phyloP scores from a whole-genome alignment of 1,140 invertebrate species.

The Argopecten irradians region DNA sequence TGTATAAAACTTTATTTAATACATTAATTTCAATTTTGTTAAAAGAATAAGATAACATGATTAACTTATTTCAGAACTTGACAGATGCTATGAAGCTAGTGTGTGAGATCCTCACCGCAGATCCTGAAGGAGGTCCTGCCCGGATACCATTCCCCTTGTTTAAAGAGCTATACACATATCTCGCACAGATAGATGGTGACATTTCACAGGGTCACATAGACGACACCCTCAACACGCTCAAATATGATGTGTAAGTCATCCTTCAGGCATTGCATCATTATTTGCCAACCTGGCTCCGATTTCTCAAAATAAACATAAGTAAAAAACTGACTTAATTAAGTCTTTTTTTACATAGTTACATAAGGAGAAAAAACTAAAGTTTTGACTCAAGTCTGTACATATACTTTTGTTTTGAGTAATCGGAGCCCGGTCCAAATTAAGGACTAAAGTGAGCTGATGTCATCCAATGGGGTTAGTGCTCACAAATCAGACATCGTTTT shows the following conservation, averaged over 20 bases:
- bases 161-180: conserved; percentile 83
- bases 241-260: conserved; percentile 75
- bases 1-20: too few species aligned
- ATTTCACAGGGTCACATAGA: conserved; percentile 75
- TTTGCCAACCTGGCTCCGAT: not conserved
- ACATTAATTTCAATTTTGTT: not conserved
- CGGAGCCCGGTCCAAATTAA: too few species aligned
- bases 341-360: not conserved
- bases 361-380: too few species aligned
- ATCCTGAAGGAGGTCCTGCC: conserved; percentile 88
- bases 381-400: too few species aligned
- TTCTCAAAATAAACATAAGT: too few species aligned
- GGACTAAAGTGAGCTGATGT: too few species aligned
- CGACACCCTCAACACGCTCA: conserved; percentile 71
- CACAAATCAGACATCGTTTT: too few species aligned
- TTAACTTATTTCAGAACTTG: conserved; percentile 81
- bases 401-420: too few species aligned
- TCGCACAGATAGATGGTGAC: conserved; percentile 84
- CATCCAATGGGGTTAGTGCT: too few species aligned
- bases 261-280: not conserved
- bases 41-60: not conserved
- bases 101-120: conserved; percentile 88
- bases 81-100: conserved; percentile 87
- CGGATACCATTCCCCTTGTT: conserved; percentile 84
- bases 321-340: not conserved